Conservation (phyloP, 2,797 vertebrate genomes). For the Urophycis tenuis region DNA sequence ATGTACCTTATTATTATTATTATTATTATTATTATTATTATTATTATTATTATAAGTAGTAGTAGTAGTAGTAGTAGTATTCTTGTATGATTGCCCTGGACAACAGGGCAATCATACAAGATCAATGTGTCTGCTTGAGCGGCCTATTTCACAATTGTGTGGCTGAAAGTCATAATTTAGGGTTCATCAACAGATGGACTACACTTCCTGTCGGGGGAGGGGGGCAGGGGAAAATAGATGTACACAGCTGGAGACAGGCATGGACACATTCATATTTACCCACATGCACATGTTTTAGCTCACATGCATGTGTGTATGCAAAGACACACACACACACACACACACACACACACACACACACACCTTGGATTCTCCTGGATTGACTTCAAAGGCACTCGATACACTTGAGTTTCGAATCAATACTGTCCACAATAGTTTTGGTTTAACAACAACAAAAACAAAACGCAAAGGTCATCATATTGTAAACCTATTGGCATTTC, state of each 20-base stretch:
- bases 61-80: no score
- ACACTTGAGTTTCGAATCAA: not conserved
- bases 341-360: not conserved
- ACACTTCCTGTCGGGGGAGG: not conserved
- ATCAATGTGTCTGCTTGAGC: no score
- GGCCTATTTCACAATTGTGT: no score
- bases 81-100: no score
- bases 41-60: no score
- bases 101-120: no score
- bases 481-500: not conserved
- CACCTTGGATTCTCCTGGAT: not conserved
- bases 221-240: no score
- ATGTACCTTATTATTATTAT: no score
- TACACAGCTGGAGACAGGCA: not conserved
- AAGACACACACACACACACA: slow-evolving; percentile 4
- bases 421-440: not conserved
- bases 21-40: no score
- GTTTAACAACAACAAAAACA: slow-evolving; percentile 8
- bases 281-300: slow-evolving; percentile 5
- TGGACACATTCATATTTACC: no score
- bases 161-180: no score
- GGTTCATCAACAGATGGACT: not conserved
- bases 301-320: not conserved
- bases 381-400: not conserved
- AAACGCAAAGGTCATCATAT: not conserved